Base-by-base conservation (phyloP, 2,113 vertebrate genomes). In the Xiphophorus couchianus region DNA sequence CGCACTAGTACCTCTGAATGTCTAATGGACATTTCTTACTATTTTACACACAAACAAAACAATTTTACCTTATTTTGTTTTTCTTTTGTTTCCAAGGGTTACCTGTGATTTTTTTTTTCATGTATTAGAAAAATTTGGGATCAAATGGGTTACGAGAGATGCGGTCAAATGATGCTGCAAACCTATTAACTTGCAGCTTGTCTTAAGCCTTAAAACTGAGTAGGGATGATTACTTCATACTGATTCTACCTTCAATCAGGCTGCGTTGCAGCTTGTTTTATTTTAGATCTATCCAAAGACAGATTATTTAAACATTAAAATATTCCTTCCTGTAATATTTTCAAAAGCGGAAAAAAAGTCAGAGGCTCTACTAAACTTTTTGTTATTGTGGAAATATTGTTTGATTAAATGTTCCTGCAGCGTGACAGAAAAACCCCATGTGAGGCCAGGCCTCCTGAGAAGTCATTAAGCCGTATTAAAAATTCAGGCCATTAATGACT, bases 391-490 rank as follows among this genome's bases (percentile, higher is more conserved):
- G 35, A 42, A 37, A 30, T 5, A 13, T 44, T 68, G 62, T 75
- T 62, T 70, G 66, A 15, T 70, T 5, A 70, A 62, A 17, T 25
- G 28, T 64, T 76, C 64, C 51, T 58, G 28, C 8, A 3, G 29
- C 71, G 0, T 54, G 3, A 30, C 58, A n/a, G 22, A 51, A 13
- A 48, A 73, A 64, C 4, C 22, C 22, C 35, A 28, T 29, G 15
- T 13, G 22, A 48, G 61, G 31, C 2, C 27, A 17, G 4, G 3
- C 73, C 77, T 67, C 77, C 33, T 14, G 71, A 42, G 67, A 31
- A 31, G 44, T 74, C 42, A 74, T 74, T 80, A 74, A 27, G 13
- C 17, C 4, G 0, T 61, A 70, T 80, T 65, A 74, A 70, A 74
- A 42, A 80, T 80, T 70, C 58, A 69, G 44, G 58, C 9, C 14